Percentiles rank a stretch among this genome's conserved stretches.
Evolutionary conservation across 1,140 invertebrate genomes (phyloP).

Genomic region (Drosophila sucinea): DNA sequence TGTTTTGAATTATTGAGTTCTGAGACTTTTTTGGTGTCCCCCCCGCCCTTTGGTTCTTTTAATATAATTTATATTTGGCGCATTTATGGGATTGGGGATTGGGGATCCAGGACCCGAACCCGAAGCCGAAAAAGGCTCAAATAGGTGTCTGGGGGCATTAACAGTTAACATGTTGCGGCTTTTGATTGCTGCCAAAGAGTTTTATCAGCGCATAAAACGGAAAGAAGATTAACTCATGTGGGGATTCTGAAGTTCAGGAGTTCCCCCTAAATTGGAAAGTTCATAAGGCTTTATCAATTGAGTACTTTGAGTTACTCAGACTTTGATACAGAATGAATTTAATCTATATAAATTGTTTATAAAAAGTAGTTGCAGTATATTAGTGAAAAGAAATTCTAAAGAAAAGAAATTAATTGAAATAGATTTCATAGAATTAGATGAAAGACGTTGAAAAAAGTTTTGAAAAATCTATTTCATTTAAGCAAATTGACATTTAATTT

Average conservation of each 20-base stretch:
- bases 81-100: constrained; percentile 47
- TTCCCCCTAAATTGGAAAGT: constrained; percentile 22
- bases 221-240: constrained; percentile 29
- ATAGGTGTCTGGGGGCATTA: constrained; percentile 78
- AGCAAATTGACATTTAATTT: too few relatives aligned
- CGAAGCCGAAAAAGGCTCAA: constrained; percentile 47
- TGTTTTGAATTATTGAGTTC: constrained; percentile 81
- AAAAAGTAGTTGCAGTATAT: too few relatives aligned
- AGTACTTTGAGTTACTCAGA: neutral
- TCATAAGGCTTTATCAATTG: constrained; percentile 6
- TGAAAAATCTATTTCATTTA: too few relatives aligned
- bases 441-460: too few relatives aligned
- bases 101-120: constrained; percentile 14
- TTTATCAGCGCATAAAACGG: constrained; percentile 71
- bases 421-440: too few relatives aligned
- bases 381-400: too few relatives aligned
- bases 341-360: neutral
- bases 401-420: too few relatives aligned
- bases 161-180: constrained; percentile 79
- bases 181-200: constrained; percentile 72
- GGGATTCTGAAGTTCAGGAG: neutral
- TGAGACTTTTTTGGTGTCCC: constrained; percentile 35
- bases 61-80: constrained; percentile 77
- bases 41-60: constrained; percentile 37
- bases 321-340: neutral